Evolutionary conservation across 2,888 invertebrate species (phyloP).

Genomic region (Volucella zonaria): DNA sequence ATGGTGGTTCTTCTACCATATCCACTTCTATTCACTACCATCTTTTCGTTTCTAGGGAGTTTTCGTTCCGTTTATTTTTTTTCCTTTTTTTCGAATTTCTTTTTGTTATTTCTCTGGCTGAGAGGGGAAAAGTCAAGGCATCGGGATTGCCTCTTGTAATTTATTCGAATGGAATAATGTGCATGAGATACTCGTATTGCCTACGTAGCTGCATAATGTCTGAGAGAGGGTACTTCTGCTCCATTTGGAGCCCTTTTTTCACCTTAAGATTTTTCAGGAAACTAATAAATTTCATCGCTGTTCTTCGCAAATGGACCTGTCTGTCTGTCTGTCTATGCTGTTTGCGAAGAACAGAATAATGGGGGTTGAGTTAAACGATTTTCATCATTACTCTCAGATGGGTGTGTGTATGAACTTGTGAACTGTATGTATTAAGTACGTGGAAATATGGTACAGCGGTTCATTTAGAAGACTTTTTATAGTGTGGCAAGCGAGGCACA

Average conservation of each 20-base stretch:
- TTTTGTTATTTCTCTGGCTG: not conserved
- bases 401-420: constrained; percentile 25
- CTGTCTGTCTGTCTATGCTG: constrained; percentile 53
- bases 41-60: no score
- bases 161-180: constrained; percentile 59
- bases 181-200: not conserved
- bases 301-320: constrained; percentile 63
- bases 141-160: constrained; percentile 51
- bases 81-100: not conserved
- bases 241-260: constrained; percentile 19
- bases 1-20: constrained; percentile 33
- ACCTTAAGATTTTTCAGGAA: constrained; percentile 59
- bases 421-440: constrained; percentile 20
- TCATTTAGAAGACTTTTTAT: not conserved
- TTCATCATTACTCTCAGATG: constrained; percentile 55
- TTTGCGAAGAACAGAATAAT: constrained; percentile 50
- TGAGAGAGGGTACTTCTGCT: constrained; percentile 14
- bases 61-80: constrained; percentile 30
- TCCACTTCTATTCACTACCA: not conserved
- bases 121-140: constrained; percentile 49
- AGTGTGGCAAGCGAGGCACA: no score
- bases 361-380: constrained; percentile 65
- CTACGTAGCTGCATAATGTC: constrained; percentile 36
- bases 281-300: constrained; percentile 67
- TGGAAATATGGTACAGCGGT: constrained; percentile 20